Evolutionary conservation across 2,797 vertebrate genomes (phyloP), one percentile per base, ranked within the genome.

Genomic region (Scomberomorus guttatus): DNA sequence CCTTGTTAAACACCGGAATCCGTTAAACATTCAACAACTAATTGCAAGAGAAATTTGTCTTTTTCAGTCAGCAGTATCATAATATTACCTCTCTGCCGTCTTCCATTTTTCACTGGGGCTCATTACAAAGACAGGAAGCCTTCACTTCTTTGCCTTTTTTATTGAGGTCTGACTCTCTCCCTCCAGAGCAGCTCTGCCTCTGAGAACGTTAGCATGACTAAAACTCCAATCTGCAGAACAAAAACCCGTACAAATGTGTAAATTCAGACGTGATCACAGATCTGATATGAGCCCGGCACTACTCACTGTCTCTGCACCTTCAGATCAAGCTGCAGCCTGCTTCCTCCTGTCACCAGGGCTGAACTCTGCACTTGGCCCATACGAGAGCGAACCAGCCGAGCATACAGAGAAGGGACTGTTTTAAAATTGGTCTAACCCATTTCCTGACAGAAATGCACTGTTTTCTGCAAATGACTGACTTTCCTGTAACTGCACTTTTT

Each of bases 301-400:
- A 25, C 58, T 72, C 57, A 50, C 34, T 42, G 69, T 65, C 72
- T 77, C 27, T 32, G 51, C 70, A 75, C 69, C 69, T 77, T 77
- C 42, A 68, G 32, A 56, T 79, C 64, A 59, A 75, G 37, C 66
- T 37, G 44, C 13, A 27, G 32, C 55, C 66, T 32, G 29, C 42
- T 57, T 63, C 34, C 17, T 72, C 2, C 71, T 75, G 79, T 77
- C 78, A 64, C 20, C 46, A 55, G 27, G 59, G 46, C 27, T 46
- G 12, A 74, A 54, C 34, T 84, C 69, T 48, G 37, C 11, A 13
- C 58, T 57, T 1, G 0, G 57, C 55, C 56, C 18, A 2, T 37
- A 17, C 20, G 48, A 29, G 10, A 57, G 60, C 20, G 6, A 73
- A 60, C 11, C 29, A 51, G 20, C n/a, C 3, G 3, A 44, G 63